Evolutionary conservation across 2,888 invertebrate genomes (phyloP).

Genomic region (Drosophila kuntzei): DNA sequence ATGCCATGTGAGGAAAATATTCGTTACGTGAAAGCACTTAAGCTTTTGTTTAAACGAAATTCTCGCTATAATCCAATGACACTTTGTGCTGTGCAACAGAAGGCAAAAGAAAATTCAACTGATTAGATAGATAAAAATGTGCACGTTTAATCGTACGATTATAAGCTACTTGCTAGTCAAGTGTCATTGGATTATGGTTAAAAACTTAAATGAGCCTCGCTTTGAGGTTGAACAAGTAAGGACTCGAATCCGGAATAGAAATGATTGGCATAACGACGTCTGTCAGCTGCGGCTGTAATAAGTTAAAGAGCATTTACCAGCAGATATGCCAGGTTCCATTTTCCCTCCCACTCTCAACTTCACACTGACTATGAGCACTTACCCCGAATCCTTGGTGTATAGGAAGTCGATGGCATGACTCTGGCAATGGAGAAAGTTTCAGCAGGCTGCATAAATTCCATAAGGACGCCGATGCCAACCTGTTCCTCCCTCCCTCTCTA

Average conservation of each 20-base stretch:
- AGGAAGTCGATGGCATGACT: slow-evolving; percentile 38
- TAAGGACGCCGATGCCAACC: slow-evolving; percentile 56
- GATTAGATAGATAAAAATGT: slow-evolving; percentile 9
- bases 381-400: slow-evolving; percentile 25
- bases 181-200: slow-evolving; percentile 35
- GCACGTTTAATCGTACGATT: slow-evolving; percentile 5
- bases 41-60: slow-evolving; percentile 46
- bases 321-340: slow-evolving; percentile 34
- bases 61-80: slow-evolving; percentile 32
- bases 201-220: slow-evolving; percentile 33
- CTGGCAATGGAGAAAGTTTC: slow-evolving; percentile 60
- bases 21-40: slow-evolving; percentile 45
- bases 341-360: not conserved
- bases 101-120: not conserved
- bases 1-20: slow-evolving; percentile 35
- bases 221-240: slow-evolving; percentile 8
- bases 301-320: slow-evolving; percentile 61
- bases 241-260: slow-evolving; percentile 45
- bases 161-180: slow-evolving; percentile 12
- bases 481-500: slow-evolving; percentile 3
- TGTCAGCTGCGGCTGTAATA: slow-evolving; percentile 57
- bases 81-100: slow-evolving; percentile 7
- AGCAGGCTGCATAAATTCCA: slow-evolving; percentile 68
- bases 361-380: slow-evolving; percentile 18
- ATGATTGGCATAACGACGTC: slow-evolving; percentile 66